Conservation (phyloP, 1,140 invertebrate genomes). For the Hyphantria cunea region DNA sequence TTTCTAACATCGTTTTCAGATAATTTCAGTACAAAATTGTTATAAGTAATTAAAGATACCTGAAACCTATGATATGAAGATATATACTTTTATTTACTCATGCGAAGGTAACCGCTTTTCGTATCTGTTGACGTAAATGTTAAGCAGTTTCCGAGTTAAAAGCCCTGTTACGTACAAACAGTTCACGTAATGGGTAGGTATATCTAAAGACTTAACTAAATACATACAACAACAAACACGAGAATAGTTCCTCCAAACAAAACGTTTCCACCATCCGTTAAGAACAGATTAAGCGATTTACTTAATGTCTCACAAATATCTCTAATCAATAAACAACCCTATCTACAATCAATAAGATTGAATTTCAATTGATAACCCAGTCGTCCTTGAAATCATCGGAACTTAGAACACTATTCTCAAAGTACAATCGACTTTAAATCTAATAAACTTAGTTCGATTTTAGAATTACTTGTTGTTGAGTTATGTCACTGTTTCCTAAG, state of each 20-base stretch:
- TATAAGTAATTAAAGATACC: too few relatives aligned
- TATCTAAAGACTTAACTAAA: conserved; percentile 5
- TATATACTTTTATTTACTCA: too few relatives aligned
- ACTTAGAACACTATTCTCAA: conserved; percentile 14
- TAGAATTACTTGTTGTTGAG: conserved; percentile 14
- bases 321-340: conserved; percentile 36
- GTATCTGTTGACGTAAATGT: too few relatives aligned
- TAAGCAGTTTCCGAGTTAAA: too few relatives aligned
- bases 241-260: conserved; percentile 50
- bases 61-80: too few relatives aligned
- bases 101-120: too few relatives aligned
- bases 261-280: conserved; percentile 63
- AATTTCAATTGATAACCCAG: conserved; percentile 47
- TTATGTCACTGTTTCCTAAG: conserved; percentile 29
- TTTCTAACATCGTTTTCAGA: too few relatives aligned
- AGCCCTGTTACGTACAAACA: too few relatives aligned
- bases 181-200: too few relatives aligned
- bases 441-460: conserved; percentile 6
- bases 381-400: conserved; percentile 41
- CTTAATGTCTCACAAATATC: conserved; percentile 52
- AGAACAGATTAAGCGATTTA: conserved; percentile 71
- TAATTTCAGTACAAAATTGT: too few relatives aligned
- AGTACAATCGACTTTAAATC: conserved; percentile 30
- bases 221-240: conserved; percentile 29
- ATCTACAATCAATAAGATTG: conserved; percentile 36